Evolutionary conservation across 2,113 vertebrate species (phyloP), one percentile per base, ranked within the genome.

Genomic region (Indicator maculatus): DNA sequence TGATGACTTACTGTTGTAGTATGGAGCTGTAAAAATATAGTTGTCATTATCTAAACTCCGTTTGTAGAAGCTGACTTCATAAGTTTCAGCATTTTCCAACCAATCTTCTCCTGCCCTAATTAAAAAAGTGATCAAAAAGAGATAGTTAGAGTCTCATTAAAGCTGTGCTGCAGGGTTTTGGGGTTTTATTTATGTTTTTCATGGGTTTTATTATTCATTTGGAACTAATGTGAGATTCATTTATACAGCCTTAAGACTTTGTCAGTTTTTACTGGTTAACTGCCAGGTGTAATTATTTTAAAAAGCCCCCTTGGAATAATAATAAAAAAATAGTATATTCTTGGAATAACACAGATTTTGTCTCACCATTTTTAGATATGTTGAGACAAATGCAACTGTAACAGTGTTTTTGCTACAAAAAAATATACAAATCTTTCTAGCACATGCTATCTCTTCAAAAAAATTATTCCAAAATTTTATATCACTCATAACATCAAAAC

Each of bases 51-150:
- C 99, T 90, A 99, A 98, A 93, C 99, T 99, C 86, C 99, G 97
- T 94, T 99, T 99, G 97, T 99, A 99, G 97, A 99, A 99, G 95
- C 99, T 99, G 77, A 99, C 98, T 95, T 99, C 99, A 12, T 99
- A 99, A 18, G 99, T 99, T 97, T 99, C 99, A 12, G 98, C 97
- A 92, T 99, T 99, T 97, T 99, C 99, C 53, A 96, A 96, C 99
- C 99, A 99, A 50, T 99, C 98, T 96, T 99, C 99, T 94, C 98
- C 99, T 95, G 98, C 98, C 93, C 98, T 98, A 94, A 89, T 94
- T 85, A 90, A 55, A 36, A 65, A 0, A 71, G 4, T 17, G 11
- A 88, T 33, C 2, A 47, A 79, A 94, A 70, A 86, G 38, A 52
- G 8, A 41, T 4, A 59, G 33, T 83, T 73, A 83, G 13, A 30